Conservation (phyloP, 2,797 vertebrate species). For the Potorous gilbertii region DNA sequence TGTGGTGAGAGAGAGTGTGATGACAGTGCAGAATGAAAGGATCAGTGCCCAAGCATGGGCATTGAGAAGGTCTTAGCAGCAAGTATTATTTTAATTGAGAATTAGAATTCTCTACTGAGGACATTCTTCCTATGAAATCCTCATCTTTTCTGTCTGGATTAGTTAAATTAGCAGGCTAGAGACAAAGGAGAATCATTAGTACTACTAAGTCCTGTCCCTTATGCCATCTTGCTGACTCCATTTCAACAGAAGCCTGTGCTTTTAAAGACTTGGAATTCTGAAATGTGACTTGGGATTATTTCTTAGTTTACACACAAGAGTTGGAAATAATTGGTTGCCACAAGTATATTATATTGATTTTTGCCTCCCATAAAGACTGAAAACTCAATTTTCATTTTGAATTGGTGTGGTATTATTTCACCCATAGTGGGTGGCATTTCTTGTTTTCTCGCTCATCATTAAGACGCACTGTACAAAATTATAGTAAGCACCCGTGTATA, state of each 20-base stretch:
- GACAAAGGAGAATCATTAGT: not conserved
- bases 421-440: not conserved
- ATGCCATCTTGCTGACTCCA: not conserved
- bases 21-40: not conserved
- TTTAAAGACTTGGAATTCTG: not conserved
- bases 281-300: not conserved
- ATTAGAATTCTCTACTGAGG: not conserved
- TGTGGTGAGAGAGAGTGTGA: not conserved
- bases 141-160: not conserved
- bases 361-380: slow-evolving; percentile 13
- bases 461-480: not conserved
- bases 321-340: not conserved
- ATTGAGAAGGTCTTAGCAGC: not conserved
- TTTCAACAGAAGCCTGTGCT: not conserved
- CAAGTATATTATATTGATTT: not conserved
- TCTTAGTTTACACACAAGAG: slow-evolving; percentile 1
- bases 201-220: not conserved
- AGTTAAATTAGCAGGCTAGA: not conserved
- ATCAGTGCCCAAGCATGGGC: not conserved
- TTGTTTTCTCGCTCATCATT: slow-evolving; percentile 15
- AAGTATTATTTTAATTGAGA: not conserved
- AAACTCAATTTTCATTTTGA: slow-evolving; percentile 6
- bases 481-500: not conserved
- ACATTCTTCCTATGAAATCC: not conserved
- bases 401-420: not conserved